A percentile compares a stretch with the other conserved stretches of the same genome.
phyloP scores from a whole-genome alignment of 2,797 vertebrate species.

The Clamator glandarius region DNA sequence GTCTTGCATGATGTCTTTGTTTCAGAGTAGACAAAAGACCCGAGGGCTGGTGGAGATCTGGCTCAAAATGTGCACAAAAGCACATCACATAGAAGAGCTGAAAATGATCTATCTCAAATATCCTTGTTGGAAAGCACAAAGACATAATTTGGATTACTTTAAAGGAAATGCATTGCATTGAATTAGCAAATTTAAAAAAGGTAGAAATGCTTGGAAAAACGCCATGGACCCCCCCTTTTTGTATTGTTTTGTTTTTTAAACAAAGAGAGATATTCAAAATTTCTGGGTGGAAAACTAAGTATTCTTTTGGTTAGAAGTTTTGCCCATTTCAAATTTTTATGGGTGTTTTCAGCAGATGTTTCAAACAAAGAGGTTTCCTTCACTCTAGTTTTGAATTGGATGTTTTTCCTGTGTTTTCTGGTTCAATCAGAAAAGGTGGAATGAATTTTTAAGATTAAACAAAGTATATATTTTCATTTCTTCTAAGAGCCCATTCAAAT shows the following conservation, averaged over 20 bases:
- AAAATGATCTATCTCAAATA: background rate
- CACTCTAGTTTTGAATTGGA: background rate
- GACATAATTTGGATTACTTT: background rate
- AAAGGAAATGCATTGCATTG: background rate
- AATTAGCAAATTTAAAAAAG: background rate
- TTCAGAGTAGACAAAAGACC: background rate
- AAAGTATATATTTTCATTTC: background rate
- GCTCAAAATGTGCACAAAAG: background rate
- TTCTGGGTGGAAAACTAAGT: background rate
- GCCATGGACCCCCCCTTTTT: background rate
- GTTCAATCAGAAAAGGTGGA: background rate
- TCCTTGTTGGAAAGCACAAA: background rate
- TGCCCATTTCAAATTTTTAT: background rate
- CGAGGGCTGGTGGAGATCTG: background rate
- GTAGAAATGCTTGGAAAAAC: background rate
- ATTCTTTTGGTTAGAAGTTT: background rate
- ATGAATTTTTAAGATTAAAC: background rate
- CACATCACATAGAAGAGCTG: background rate
- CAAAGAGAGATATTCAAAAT: background rate
- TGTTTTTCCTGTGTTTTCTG: background rate
- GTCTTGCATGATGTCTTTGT: background rate
- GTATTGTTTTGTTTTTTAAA: background rate
- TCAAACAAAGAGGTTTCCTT: background rate
- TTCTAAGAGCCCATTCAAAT: background rate
- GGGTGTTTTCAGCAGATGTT: background rate